phyloP scores from a whole-genome alignment of 2,797 vertebrate genomes.

The Rhinichthys osculus region DNA sequence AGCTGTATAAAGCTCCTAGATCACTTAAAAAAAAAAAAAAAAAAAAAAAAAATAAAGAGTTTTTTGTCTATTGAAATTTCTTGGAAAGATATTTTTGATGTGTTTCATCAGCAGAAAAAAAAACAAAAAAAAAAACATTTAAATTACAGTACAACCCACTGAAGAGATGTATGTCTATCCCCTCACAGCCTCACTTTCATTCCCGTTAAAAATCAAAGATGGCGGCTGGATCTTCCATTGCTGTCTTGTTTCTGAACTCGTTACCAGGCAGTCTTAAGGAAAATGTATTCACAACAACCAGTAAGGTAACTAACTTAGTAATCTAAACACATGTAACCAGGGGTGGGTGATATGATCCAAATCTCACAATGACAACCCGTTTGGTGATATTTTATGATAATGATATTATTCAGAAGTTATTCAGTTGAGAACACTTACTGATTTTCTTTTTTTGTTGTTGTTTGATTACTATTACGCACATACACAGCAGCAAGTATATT shows the following conservation, averaged over 20 bases:
- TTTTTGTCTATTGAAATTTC: too few species aligned
- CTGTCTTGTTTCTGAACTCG: not conserved
- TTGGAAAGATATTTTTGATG: too few species aligned
- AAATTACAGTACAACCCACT: not conserved
- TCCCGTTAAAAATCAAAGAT: not conserved
- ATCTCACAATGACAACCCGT: not conserved
- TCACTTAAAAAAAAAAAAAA: too few species aligned
- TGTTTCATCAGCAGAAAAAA: not conserved
- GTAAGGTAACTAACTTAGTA: not conserved
- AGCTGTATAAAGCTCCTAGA: too few species aligned
- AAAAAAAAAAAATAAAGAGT: too few species aligned
- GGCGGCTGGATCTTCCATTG: not conserved
- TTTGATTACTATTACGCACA: too few species aligned
- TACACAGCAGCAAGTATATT: too few species aligned
- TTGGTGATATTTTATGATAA: not conserved
- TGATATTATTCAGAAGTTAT: not conserved
- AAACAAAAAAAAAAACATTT: too few species aligned
- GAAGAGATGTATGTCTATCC: not conserved
- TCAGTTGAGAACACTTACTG: not conserved
- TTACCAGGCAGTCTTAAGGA: not conserved
- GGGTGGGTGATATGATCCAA: not conserved
- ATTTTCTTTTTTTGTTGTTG: too few species aligned
- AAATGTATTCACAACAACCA: not conserved
- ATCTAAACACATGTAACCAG: not conserved
- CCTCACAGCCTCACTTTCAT: not conserved